Percentiles rank a stretch among this genome's conserved stretches.
Conservation (phyloP, 2,113 vertebrate genomes). For the Ivindomyrus marchei region DNA sequence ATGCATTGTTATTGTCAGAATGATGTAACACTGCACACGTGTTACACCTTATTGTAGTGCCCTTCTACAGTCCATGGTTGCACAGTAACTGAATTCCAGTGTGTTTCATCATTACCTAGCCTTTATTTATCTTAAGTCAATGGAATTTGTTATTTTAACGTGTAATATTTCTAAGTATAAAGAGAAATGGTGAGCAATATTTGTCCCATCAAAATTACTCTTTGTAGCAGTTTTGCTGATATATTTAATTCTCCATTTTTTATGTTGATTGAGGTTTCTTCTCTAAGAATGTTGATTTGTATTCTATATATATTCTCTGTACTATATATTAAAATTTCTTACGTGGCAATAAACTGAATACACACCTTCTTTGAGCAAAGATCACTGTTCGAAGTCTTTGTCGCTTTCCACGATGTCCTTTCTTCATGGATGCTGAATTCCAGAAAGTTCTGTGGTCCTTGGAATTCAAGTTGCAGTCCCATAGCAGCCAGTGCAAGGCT, state of each 20-base stretch:
- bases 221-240: conserved; percentile 83
- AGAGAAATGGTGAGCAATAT: conserved; percentile 64
- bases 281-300: conserved; percentile 82
- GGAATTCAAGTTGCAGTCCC: conserved; percentile 32
- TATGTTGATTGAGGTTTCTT: conserved; percentile 53
- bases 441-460: conserved; percentile 37
- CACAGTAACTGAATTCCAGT: conserved; percentile 59
- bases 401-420: not conserved
- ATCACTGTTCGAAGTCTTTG: conserved; percentile 16
- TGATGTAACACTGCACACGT: conserved; percentile 44
- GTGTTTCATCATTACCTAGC: conserved; percentile 50
- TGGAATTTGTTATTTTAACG: conserved; percentile 68
- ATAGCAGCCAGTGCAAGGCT: not conserved
- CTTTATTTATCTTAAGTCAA: conserved; percentile 55
- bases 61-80: conserved; percentile 45
- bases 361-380: conserved; percentile 52
- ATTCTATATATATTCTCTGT: conserved; percentile 92
- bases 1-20: conserved; percentile 15
- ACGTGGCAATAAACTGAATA: conserved; percentile 92
- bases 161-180: conserved; percentile 57
- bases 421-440: conserved; percentile 11
- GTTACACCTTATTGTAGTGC: conserved; percentile 48
- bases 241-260: conserved; percentile 67
- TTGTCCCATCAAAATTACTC: conserved; percentile 74
- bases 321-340: conserved; percentile 96